phyloP scores from a whole-genome alignment of 2,797 vertebrate species.

The Galagoides demidoff region DNA sequence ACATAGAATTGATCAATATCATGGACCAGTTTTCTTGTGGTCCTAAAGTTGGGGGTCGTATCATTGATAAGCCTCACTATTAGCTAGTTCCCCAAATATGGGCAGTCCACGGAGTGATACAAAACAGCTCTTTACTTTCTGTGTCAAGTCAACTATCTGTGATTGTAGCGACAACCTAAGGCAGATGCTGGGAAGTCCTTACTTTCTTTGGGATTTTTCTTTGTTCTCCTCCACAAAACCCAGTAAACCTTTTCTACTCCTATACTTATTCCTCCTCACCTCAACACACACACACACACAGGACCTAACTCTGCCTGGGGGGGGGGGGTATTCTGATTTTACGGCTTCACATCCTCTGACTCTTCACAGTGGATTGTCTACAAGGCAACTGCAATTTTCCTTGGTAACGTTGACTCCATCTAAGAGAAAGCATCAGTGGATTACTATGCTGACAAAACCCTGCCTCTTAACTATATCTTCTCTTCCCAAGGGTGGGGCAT shows the following conservation, averaged over 20 bases:
- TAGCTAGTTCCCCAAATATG: not conserved
- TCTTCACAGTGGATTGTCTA: not conserved
- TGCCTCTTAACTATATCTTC: not conserved
- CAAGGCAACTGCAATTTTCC: not conserved
- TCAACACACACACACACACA: not conserved
- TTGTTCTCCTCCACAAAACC: not conserved
- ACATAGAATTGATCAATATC: not conserved
- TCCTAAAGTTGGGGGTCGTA: not conserved
- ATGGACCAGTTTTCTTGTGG: not conserved
- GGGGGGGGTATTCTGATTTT: not conserved
- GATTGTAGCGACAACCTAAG: not conserved
- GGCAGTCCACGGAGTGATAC: not conserved
- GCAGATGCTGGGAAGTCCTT: not conserved
- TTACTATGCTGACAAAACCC: not conserved
- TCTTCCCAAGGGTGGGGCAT: not conserved
- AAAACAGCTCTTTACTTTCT: not conserved
- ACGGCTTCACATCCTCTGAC: not conserved
- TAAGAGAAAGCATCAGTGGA: not conserved
- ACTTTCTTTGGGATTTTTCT: not conserved
- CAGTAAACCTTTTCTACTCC: not conserved
- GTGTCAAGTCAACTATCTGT: not conserved
- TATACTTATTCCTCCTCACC: not conserved
- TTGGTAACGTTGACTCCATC: not conserved
- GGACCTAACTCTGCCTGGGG: not conserved
- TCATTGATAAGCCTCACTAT: not conserved